Evolutionary conservation across 2,888 invertebrate species (phyloP), one percentile per base, ranked within the genome.

Genomic region (Euphydryas editha): DNA sequence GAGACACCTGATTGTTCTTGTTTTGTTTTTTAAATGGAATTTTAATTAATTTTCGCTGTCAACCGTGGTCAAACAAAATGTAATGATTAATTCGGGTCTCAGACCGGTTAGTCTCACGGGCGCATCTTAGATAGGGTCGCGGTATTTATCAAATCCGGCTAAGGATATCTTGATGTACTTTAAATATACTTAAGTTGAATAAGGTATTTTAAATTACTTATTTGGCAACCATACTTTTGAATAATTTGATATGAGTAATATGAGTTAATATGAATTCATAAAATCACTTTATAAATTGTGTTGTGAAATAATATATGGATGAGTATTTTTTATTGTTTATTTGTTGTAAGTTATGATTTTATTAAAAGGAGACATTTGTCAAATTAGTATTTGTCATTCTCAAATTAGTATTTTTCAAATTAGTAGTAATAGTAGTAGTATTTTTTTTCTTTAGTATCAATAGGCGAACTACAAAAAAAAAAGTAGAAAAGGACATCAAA

Each of bases 1-100:
- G 82, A 78, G 87, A 88, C 88, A 90, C 85, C 85, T 89, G 85
- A 88, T 87, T 84, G 81, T 77, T 79, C 80, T 88, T 89, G 84
- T 86, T 85, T 73, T 82, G 73, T 83, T 87, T 88, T 89, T 88
- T 83, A 86, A 80, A 81, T 73, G 89, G 91, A 90, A 92, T 90
- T 83, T 91, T 92, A 92, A 92, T 92, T 92, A 92, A 90, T 90
- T 90, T 90, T 87, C 81, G 81, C 86, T 91, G 92, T 92, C 90
- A 88, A 87, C 87, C 82, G 85, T 81, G 81, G 80, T 82, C 84
- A 87, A 87, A 90, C 87, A 88, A 87, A 86, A 85, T 83, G 80
- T 83, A 84, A 86, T 89, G 90, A 92, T 91, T 88, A 89, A 90
- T 90, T 81, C 81, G 81, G 76, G 81, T 81, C 81, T 83, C 81